phyloP scores from a whole-genome alignment of 1,140 invertebrate species.

The Hormaphis cornu region DNA sequence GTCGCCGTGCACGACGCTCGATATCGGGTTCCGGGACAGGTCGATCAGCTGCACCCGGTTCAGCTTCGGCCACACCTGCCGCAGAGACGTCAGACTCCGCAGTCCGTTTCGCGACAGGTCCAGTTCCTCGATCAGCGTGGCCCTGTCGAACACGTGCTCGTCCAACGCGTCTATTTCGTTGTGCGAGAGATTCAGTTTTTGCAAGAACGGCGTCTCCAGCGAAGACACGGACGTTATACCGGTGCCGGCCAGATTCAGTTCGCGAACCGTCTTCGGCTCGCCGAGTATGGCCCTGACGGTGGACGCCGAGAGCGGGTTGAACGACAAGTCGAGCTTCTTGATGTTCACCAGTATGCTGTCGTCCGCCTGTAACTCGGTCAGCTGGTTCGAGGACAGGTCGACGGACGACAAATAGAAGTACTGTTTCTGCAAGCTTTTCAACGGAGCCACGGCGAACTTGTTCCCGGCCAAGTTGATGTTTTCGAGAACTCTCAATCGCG shows the following conservation, averaged over 20 bases:
- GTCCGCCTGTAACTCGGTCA: slow-evolving; percentile 68
- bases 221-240: slow-evolving; percentile 57
- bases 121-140: slow-evolving; percentile 65
- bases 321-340: slow-evolving; percentile 75
- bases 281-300: slow-evolving; percentile 66
- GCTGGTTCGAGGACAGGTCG: slow-evolving; percentile 67
- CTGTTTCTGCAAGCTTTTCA: slow-evolving; percentile 67
- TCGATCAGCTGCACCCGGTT: slow-evolving; percentile 59
- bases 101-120: slow-evolving; percentile 70
- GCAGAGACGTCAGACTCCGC: slow-evolving; percentile 40
- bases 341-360: slow-evolving; percentile 78
- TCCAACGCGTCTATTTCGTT: slow-evolving; percentile 62
- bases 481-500: slow-evolving; percentile 66
- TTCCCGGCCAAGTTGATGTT: slow-evolving; percentile 71
- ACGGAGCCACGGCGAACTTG: slow-evolving; percentile 64
- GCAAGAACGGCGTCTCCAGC: slow-evolving; percentile 78
- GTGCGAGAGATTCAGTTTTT: slow-evolving; percentile 66
- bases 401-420: slow-evolving; percentile 68
- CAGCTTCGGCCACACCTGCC: slow-evolving; percentile 55
- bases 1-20: slow-evolving; percentile 58
- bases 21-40: slow-evolving; percentile 67
- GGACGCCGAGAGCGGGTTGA: slow-evolving; percentile 66
- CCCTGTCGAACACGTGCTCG: slow-evolving; percentile 59
- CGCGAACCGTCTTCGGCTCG: slow-evolving; percentile 77
- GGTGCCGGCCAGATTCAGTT: slow-evolving; percentile 69